phyloP scores from a whole-genome alignment of 2,797 vertebrate species.

The Semotilus atromaculatus region DNA sequence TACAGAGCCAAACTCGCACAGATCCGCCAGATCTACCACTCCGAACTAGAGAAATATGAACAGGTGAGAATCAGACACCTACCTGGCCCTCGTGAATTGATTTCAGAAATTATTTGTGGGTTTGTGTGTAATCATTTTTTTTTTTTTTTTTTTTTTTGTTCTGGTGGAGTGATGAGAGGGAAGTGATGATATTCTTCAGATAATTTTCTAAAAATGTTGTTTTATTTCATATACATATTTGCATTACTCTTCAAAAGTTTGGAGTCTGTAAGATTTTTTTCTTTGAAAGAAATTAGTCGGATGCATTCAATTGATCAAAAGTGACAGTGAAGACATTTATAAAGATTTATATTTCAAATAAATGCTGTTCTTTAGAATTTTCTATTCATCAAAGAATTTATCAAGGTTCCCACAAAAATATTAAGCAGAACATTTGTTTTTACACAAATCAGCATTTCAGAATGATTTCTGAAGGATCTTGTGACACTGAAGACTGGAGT shows the following conservation, averaged over 20 bases:
- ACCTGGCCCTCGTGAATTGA: not conserved
- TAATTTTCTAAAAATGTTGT: not conserved
- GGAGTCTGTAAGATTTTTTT: not conserved
- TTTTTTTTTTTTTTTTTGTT: not conserved
- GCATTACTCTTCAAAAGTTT: not conserved
- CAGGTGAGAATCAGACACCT: conserved; percentile 79
- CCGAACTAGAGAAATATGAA: conserved; percentile 93
- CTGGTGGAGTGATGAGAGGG: not conserved
- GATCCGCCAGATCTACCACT: conserved; percentile 92
- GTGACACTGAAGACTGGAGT: not conserved
- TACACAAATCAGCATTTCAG: too few relatives aligned
- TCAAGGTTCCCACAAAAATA: too few relatives aligned
- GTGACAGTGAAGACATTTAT: not conserved
- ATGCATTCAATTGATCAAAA: not conserved
- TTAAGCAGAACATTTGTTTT: too few relatives aligned
- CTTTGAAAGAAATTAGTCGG: not conserved
- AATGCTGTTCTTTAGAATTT: too few relatives aligned
- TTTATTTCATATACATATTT: not conserved
- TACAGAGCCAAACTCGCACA: conserved; percentile 93
- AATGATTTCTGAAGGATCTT: not conserved
- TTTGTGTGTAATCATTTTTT: not conserved
- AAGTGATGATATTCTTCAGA: too few relatives aligned
- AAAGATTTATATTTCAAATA: too few relatives aligned
- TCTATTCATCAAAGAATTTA: too few relatives aligned
- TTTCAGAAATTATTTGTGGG: too few relatives aligned